These are phyloP conservation scores for Lepus oiostolus DNA, from an alignment of 2,797 vertebrate species.

Conservation along the genomic window DNA sequence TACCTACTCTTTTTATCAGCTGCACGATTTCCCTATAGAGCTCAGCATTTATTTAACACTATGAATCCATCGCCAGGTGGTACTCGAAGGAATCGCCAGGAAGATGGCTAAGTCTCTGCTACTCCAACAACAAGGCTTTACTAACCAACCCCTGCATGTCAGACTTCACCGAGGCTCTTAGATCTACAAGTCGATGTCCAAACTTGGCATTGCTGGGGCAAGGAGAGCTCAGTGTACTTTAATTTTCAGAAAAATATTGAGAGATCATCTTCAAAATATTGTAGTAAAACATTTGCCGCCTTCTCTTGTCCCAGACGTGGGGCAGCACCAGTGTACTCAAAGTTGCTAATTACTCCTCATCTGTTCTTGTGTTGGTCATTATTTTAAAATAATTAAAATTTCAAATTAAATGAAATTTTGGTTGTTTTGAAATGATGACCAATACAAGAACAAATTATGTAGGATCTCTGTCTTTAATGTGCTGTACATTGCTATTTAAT, in stretches of 20 bases:
- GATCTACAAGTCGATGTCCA: not conserved
- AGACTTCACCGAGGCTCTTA: not conserved
- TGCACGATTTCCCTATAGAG: not conserved
- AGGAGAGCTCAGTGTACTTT: not conserved
- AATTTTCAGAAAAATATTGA: not conserved
- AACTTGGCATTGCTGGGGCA: not conserved
- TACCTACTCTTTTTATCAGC: not conserved
- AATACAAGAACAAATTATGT: too few species aligned
- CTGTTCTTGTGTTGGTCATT: conserved; percentile 8
- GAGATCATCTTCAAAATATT: conserved; percentile 27
- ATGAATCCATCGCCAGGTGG: not conserved
- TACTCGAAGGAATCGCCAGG: not conserved
- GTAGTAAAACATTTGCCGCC: not conserved
- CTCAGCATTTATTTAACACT: not conserved
- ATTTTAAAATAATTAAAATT: conserved; percentile 31
- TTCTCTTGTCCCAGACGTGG: not conserved
- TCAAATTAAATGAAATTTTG: too few species aligned
- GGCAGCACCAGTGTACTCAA: not conserved
- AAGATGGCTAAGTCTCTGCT: not conserved
- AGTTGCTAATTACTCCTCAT: not conserved
- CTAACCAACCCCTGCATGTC: not conserved
- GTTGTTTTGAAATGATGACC: too few species aligned
- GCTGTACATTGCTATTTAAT: too few species aligned
- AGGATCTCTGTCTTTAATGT: too few species aligned
- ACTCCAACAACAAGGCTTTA: not conserved